Evolutionary conservation across 2,797 vertebrate genomes (phyloP).

Genomic region (Nasua narica): DNA sequence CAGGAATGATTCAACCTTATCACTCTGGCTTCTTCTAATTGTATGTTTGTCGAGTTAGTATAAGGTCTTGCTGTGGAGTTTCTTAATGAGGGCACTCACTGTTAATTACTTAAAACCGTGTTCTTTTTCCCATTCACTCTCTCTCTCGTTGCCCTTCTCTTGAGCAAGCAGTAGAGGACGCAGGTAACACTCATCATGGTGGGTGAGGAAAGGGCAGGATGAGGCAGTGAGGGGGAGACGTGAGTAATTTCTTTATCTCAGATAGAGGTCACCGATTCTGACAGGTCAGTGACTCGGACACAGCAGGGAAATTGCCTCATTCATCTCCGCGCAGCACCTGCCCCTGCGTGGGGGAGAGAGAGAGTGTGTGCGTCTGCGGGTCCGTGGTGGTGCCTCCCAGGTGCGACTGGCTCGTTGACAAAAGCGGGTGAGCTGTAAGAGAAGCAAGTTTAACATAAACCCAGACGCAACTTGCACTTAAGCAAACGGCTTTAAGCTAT

Average conservation of each 20-base stretch:
- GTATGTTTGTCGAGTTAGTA: neutral
- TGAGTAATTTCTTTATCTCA: conserved; percentile 51
- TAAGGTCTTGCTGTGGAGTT: neutral
- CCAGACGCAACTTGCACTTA: neutral
- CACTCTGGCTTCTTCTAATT: neutral
- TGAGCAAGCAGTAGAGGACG: neutral
- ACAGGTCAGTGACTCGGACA: conserved; percentile 22
- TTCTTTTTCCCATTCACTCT: neutral
- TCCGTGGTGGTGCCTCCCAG: neutral
- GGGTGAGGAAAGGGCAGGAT: conserved; percentile 2
- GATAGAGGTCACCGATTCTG: neutral
- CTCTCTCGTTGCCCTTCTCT: neutral
- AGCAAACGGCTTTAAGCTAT: neutral
- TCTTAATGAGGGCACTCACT: neutral
- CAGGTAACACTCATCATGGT: neutral
- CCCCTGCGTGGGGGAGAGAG: neutral
- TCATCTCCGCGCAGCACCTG: neutral
- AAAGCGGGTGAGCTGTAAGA: neutral
- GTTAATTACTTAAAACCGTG: neutral
- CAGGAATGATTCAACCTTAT: neutral
- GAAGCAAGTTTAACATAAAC: neutral
- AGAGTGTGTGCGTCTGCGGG: neutral
- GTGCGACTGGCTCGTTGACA: neutral
- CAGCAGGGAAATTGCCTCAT: conserved; percentile 48
- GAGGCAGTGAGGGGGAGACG: neutral